Evolutionary conservation across 2,797 vertebrate species (phyloP), one percentile per base, ranked within the genome.

Genomic region (Syngnathus rostellatus): DNA sequence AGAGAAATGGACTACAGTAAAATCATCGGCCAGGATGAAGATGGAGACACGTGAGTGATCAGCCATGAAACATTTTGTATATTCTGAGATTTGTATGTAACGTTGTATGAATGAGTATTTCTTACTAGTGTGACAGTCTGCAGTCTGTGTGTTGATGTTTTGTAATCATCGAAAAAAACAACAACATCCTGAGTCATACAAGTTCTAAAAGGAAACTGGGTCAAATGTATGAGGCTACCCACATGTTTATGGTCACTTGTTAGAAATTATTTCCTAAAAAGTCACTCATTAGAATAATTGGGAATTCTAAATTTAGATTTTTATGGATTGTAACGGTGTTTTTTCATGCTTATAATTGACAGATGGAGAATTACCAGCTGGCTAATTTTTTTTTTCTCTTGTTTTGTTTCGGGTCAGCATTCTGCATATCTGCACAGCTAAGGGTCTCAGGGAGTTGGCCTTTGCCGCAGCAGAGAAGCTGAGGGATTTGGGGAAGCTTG

Each of bases 351-450:
- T 59, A 10, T 40, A 38, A 16, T 40, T 17, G 31, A 31, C 31
- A 31, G 31, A 31, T 31, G 31, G 31, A 31, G 31, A 31, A 31
- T 31, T 31, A 31, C 39, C 66, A 67, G 45, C 17, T 61, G 9
- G 19, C 39, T 12, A 41, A 72, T 71, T 37, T 23, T 11, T 71
- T 54, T 25, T 75, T 31, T 31, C 3, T 7, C 76, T 68, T 54
- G 65, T 62, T 64, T 38, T 19, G 46, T 80, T 57, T 70, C 67
- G 62, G 25, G 14, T 45, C 81, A 96, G 95, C 74, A 91, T 95
- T 75, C 88, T 97, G 77, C 94, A 97, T 66, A 93, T 97, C 76
- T 93, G 94, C 76, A 91, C 91, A 0, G 95, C 94, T 10, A 93
- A 92, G 70, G 94, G 95, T 0, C 86, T 92, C 62, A 86, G 95